Evolutionary conservation across 2,113 vertebrate species (phyloP), one percentile per base, ranked within the genome.

Genomic region (Pyrgilauda ruficollis): DNA sequence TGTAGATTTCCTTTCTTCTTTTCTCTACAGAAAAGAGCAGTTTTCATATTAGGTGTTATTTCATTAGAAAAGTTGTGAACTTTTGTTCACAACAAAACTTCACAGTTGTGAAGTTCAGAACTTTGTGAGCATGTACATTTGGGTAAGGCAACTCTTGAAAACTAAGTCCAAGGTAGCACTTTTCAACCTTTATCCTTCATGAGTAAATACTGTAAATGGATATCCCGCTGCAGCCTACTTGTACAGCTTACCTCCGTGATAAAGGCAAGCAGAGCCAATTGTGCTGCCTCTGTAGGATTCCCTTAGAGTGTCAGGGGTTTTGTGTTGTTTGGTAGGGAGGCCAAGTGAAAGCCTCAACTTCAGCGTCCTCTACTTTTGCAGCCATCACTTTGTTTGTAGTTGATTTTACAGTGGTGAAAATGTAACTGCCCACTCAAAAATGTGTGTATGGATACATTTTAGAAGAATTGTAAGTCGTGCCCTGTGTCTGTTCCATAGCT

Each of bases 401-500:
- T 66, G 4, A 62, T 90, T 74, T 21, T 58, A 9, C 12, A 58
- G 73, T 33, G 46, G 24, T 70, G 49, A 35, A 52, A 82, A 66
- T 78, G 33, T 81, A 73, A 26, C 81, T 74, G 18, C 50, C 64
- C 23, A 39, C 63, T 87, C 53, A 68, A 72, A 84, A 81, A 43
- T 33, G 26, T 20, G 33, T 63, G 39, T 19, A 24, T 41, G 44
- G n/a, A 72, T 76, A 55, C 4, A 12, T n/a, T 35, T 69, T 52
- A 77, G 63, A 79, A 61, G 28, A 84, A 43, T 16, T 15, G 33
- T 47, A 1, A 47, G 61, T 55, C 61, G 41, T 52, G 35, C 17
- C 26, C 12, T 0, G 0, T 30, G 35, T 63, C 15, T 37, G 1
- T 78, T 78, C 26, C 1, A 0, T 61, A 21, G 17, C 8, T 75